Evolutionary conservation across 2,113 vertebrate genomes (phyloP).

Genomic region (Corythaeola cristata): DNA sequence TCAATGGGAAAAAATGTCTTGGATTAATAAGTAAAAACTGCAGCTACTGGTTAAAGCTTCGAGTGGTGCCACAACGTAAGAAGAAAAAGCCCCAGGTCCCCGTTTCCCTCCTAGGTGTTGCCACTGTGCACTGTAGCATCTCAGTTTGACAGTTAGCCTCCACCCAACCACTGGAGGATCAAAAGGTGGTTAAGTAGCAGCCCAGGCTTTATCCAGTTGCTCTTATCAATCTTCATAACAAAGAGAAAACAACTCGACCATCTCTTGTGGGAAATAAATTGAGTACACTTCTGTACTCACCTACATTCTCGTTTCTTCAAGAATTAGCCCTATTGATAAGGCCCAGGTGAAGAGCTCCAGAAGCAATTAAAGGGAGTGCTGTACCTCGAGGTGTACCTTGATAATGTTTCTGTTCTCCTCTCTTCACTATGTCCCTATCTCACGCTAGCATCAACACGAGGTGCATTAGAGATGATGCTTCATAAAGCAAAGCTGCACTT

Average conservation of each 20-base stretch:
- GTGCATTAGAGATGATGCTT: background rate
- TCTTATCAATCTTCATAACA: constrained; percentile 40
- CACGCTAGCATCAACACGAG: background rate
- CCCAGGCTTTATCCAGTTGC: constrained; percentile 12
- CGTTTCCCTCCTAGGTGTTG: background rate
- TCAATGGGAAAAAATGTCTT: background rate
- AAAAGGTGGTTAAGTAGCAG: background rate
- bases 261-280: constrained; percentile 42
- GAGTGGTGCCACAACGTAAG: background rate
- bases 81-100: background rate
- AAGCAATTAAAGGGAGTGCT: constrained; percentile 68
- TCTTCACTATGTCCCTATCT: background rate
- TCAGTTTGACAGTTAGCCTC: background rate
- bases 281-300: constrained; percentile 32
- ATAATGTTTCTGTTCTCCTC: constrained; percentile 10
- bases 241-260: constrained; percentile 46
- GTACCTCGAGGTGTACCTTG: background rate
- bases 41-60: background rate
- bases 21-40: background rate
- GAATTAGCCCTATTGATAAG: constrained; percentile 55
- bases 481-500: constrained; percentile 6
- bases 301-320: constrained; percentile 31
- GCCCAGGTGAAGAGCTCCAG: constrained; percentile 49
- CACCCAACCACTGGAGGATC: background rate
- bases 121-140: background rate